Conservation (phyloP, 1,140 invertebrate species). For the Apis cerana region DNA sequence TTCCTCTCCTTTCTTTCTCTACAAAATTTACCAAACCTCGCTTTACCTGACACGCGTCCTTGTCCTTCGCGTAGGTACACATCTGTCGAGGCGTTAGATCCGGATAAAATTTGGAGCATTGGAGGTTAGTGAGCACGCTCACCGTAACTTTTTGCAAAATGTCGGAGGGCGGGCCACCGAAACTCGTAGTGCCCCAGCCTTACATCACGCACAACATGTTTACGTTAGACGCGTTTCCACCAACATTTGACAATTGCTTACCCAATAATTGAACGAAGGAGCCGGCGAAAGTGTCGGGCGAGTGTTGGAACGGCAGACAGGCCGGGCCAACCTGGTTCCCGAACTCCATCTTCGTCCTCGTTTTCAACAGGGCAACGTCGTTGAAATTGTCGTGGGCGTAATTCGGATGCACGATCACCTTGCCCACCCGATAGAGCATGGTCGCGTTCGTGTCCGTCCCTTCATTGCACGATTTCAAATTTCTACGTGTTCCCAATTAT, state of each 20-base stretch:
- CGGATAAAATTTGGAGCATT: conserved; percentile 41
- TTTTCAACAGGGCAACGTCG: conserved; percentile 85
- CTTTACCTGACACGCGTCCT: conserved; percentile 71
- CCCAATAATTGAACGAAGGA: conserved; percentile 81
- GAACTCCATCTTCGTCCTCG: conserved; percentile 80
- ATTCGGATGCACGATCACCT: conserved; percentile 73
- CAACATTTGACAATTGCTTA: no score
- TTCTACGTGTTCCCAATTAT: no score
- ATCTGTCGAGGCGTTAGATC: conserved; percentile 78
- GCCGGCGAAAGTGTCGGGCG: conserved; percentile 77
- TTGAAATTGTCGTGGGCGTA: conserved; percentile 78
- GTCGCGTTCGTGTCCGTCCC: conserved; percentile 75
- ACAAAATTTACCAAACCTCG: no score
- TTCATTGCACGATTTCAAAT: not conserved
- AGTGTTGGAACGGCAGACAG: conserved; percentile 85
- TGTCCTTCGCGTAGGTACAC: conserved; percentile 80
- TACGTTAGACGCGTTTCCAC: no score
- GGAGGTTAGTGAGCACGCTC: conserved; percentile 81
- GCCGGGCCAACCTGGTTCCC: conserved; percentile 83
- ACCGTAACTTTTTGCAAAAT: conserved; percentile 83
- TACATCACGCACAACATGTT: no score
- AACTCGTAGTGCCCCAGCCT: conserved; percentile 85
- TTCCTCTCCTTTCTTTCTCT: no score
- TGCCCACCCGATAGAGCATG: conserved; percentile 61
- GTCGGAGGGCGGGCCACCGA: conserved; percentile 82